phyloP scores from a whole-genome alignment of 2,888 invertebrate genomes.

The Dorcus hopei region DNA sequence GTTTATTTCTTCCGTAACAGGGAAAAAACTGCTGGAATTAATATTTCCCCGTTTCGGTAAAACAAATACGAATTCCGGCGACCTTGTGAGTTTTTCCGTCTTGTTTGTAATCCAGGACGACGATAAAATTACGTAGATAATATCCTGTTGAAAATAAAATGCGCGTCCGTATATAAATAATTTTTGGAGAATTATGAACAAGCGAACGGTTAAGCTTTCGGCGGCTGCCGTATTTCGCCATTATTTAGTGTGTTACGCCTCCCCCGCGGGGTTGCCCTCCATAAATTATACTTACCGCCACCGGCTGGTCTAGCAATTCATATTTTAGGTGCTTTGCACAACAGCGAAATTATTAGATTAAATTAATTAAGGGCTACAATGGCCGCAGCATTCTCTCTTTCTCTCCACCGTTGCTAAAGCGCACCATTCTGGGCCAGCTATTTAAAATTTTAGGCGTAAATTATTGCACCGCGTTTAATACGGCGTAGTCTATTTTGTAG shows the following conservation, averaged over 20 bases:
- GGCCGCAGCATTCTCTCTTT: slow-evolving; percentile 3
- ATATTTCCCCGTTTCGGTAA: not conserved
- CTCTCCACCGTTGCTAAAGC: not conserved
- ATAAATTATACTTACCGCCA: slow-evolving; percentile 28
- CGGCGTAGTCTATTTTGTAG: not conserved
- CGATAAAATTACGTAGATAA: not conserved
- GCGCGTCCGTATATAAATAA: slow-evolving; percentile 5
- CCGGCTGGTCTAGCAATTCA: slow-evolving; percentile 29
- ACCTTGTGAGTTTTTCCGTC: no score
- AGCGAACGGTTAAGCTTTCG: slow-evolving; percentile 7
- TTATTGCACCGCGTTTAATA: slow-evolving; percentile 1
- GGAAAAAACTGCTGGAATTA: not conserved
- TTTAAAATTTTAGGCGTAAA: slow-evolving; percentile 1
- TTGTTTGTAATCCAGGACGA: no score
- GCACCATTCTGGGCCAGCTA: not conserved
- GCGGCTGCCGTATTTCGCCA: slow-evolving; percentile 19
- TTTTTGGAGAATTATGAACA: slow-evolving; percentile 2
- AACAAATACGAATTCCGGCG: not conserved
- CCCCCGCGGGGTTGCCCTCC: slow-evolving; percentile 11
- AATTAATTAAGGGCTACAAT: slow-evolving; percentile 27
- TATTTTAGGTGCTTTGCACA: slow-evolving; percentile 28
- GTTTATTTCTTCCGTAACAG: no score
- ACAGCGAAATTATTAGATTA: slow-evolving; percentile 31
- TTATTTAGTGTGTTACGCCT: slow-evolving; percentile 26
- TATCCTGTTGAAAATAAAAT: slow-evolving; percentile 7